Conservation (phyloP, 2,888 invertebrate species). For the Nebria brevicollis region DNA sequence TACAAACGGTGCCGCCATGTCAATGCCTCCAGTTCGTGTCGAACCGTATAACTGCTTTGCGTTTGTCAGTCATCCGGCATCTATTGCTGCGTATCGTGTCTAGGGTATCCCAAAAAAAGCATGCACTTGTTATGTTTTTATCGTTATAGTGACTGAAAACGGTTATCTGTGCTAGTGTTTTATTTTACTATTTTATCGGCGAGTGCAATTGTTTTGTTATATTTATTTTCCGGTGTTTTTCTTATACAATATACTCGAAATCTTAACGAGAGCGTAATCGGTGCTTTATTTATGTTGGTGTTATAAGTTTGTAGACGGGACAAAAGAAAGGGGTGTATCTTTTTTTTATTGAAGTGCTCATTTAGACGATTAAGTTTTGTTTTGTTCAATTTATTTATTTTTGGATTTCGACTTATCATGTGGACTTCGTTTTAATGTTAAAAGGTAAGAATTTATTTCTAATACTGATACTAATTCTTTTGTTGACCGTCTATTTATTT, state of each 20-base stretch:
- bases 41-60: conserved; percentile 2
- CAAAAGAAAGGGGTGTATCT: conserved; percentile 21
- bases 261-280: conserved; percentile 4
- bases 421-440: neutral
- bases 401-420: neutral
- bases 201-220: conserved; percentile 7
- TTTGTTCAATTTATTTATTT: neutral
- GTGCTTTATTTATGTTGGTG: conserved; percentile 6
- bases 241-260: neutral
- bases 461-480: neutral
- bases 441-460: neutral
- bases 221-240: conserved; percentile 7
- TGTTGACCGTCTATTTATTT: neutral
- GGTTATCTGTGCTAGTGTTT: conserved; percentile 6
- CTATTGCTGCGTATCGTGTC: conserved; percentile 9
- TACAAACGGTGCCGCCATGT: neutral
- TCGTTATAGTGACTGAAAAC: conserved; percentile 13
- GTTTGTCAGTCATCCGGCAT: conserved; percentile 19
- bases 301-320: conserved; percentile 8
- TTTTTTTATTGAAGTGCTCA: conserved; percentile 12
- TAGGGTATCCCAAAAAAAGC: conserved; percentile 1
- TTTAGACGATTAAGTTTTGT: neutral
- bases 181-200: conserved; percentile 4
- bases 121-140: conserved; percentile 16
- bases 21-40: conserved; percentile 21